Evolutionary conservation across 1,140 invertebrate genomes (phyloP).

Genomic region (Wasmannia auropunctata): DNA sequence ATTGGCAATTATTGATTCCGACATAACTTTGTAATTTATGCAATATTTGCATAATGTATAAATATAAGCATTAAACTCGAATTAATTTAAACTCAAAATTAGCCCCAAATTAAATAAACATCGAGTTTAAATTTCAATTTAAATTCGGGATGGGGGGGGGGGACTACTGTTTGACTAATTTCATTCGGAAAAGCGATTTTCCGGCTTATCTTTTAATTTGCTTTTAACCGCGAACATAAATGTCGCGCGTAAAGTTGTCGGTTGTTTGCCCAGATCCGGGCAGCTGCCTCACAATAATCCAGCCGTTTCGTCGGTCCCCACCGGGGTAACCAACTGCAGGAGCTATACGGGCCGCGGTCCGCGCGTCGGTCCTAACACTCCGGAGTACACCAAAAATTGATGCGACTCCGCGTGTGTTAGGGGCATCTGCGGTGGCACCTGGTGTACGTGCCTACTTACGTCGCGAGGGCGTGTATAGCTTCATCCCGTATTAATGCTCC

Average conservation of each 20-base stretch:
- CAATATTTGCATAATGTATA: constrained; percentile 30
- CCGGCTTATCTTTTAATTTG: background rate
- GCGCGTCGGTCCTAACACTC: constrained; percentile 12
- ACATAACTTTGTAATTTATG: background rate
- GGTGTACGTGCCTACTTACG: constrained; percentile 7
- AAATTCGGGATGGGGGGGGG: too few species aligned
- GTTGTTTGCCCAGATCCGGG: background rate
- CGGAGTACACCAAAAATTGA: constrained; percentile 20
- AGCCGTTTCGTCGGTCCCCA: background rate
- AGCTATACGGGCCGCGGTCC: too few species aligned
- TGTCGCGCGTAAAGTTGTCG: background rate
- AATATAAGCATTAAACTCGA: background rate
- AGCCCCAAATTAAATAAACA: background rate
- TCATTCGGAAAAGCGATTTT: background rate
- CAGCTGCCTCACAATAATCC: constrained; percentile 11
- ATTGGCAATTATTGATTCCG: background rate
- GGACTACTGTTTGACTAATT: background rate
- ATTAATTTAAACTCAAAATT: background rate
- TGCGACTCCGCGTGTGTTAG: constrained; percentile 1
- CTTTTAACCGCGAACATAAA: background rate
- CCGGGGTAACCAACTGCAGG: background rate
- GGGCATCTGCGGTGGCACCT: background rate
- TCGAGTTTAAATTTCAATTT: background rate
- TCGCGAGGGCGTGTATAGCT: constrained; percentile 9
- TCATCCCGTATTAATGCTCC: constrained; percentile 63